These are phyloP conservation scores for Glossophaga mutica DNA, from an alignment of 2,797 vertebrate genomes.

Conservation along the genomic window DNA sequence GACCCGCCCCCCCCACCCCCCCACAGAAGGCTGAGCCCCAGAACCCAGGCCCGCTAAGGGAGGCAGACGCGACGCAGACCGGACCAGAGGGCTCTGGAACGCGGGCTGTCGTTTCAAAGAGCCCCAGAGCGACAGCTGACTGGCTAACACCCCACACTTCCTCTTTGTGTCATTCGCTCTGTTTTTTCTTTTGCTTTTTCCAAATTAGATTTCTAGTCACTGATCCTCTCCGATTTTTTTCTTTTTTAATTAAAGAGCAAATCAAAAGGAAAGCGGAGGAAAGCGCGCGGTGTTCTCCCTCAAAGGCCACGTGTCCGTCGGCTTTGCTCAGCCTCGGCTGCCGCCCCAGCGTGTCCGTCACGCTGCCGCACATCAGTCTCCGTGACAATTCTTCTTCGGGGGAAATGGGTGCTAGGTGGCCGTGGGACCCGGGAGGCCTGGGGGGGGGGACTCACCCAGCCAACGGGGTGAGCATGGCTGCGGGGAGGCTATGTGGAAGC, in stretches of 20 bases:
- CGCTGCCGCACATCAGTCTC: neutral
- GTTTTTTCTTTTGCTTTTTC: neutral
- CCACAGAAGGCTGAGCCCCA: neutral
- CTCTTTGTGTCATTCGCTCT: neutral
- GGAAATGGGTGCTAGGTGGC: neutral
- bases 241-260: neutral
- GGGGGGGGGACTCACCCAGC: neutral
- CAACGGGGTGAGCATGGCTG: neutral
- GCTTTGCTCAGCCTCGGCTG: neutral
- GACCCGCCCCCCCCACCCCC: neutral
- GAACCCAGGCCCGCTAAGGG: neutral
- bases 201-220: conserved; percentile 25
- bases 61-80: rapidly evolving
- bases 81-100: neutral
- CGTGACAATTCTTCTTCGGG: rapidly evolving
- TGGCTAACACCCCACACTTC: neutral
- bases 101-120: rapidly evolving
- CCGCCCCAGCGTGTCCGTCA: rapidly evolving
- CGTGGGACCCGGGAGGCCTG: neutral
- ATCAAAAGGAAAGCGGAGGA: neutral
- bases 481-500: rapidly evolving
- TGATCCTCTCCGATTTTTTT: neutral
- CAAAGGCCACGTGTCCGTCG: neutral
- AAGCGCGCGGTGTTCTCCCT: neutral
- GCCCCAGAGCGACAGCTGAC: neutral